phyloP scores from a whole-genome alignment of 2,888 invertebrate species.

The Macrophya alboannulata region DNA sequence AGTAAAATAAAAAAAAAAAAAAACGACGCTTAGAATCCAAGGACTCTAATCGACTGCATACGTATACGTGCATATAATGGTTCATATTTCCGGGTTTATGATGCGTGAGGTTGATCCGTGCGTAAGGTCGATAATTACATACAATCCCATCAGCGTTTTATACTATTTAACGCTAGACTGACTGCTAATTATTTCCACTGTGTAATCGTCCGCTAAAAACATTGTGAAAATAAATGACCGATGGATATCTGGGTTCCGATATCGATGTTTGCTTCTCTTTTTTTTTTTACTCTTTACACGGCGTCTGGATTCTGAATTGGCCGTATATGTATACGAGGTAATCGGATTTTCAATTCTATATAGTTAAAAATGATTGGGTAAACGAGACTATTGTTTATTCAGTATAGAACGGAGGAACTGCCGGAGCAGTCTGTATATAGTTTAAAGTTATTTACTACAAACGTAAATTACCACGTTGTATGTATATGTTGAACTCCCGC shows the following conservation, averaged over 20 bases:
- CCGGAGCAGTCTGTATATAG: not conserved
- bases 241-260: not conserved
- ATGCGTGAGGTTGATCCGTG: slow-evolving; percentile 34
- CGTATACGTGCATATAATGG: not conserved
- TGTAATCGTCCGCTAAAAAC: not conserved
- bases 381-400: not conserved
- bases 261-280: not conserved
- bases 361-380: not conserved
- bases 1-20: not conserved
- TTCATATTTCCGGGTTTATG: not conserved
- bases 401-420: not conserved
- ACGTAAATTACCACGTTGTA: not conserved
- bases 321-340: not conserved
- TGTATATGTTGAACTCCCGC: not conserved
- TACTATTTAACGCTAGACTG: slow-evolving; percentile 13
- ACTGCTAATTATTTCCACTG: not conserved
- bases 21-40: not conserved
- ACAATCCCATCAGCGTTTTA: slow-evolving; percentile 6
- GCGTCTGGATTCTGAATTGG: not conserved
- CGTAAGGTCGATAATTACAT: slow-evolving; percentile 14
- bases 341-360: not conserved
- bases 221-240: not conserved
- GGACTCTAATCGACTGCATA: not conserved
- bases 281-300: not conserved
- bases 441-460: slow-evolving; percentile 5